Evolutionary conservation across 2,113 vertebrate species (phyloP).

Genomic region (Apus apus): DNA sequence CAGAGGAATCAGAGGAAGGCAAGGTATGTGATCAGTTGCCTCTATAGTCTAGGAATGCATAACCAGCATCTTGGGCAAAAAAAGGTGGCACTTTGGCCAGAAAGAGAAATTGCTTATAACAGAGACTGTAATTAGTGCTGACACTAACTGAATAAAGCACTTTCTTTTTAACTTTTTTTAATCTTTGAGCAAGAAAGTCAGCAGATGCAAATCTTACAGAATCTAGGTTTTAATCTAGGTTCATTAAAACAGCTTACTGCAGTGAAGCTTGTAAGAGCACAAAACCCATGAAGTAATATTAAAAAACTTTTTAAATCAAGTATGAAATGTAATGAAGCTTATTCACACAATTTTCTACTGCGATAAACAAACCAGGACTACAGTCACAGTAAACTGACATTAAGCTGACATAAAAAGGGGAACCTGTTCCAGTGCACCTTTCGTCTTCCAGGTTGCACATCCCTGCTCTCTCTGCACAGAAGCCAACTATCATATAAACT

Average conservation of each 20-base stretch:
- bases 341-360: neutral
- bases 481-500: neutral
- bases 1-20: neutral
- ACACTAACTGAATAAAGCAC: neutral
- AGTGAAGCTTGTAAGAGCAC: neutral
- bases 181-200: neutral
- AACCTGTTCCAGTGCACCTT: neutral
- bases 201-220: neutral
- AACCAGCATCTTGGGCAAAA: neutral
- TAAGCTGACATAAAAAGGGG: neutral
- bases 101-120: neutral
- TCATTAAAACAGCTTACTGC: neutral
- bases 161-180: no score
- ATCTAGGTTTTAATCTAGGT: neutral
- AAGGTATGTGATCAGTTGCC: neutral
- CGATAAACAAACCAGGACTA: neutral
- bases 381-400: neutral
- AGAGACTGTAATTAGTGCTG: neutral
- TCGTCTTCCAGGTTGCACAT: neutral
- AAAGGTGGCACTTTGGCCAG: neutral
- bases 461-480: neutral
- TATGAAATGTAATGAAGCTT: neutral
- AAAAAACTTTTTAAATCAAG: neutral
- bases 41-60: neutral
- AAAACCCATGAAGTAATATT: neutral